Percentiles rank a stretch among this genome's conserved stretches.
Conservation (phyloP, 2,888 invertebrate species). For the Chloromyia formosa region DNA sequence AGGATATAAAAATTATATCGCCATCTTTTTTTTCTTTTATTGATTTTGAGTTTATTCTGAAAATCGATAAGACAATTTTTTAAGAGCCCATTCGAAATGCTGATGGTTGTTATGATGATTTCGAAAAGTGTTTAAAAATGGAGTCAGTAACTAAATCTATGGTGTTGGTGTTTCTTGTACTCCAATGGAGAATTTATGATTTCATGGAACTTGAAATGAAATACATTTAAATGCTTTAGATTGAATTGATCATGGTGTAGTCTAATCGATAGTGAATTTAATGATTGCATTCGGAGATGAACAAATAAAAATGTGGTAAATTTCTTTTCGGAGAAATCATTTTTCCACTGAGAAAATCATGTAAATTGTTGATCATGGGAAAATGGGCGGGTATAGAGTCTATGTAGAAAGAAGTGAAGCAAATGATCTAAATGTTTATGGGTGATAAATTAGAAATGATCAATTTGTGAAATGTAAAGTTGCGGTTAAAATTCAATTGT, state of each 20-base stretch:
- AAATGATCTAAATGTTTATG: too few species aligned
- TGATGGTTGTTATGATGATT: too few species aligned
- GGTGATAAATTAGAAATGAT: too few species aligned
- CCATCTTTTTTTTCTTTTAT: slow-evolving; percentile 31
- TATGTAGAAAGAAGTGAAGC: too few species aligned
- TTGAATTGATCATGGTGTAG: not conserved
- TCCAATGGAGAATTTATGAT: slow-evolving; percentile 38
- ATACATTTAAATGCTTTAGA: slow-evolving; percentile 6
- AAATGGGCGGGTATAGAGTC: not conserved
- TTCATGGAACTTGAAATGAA: slow-evolving; percentile 39
- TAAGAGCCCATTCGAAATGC: slow-evolving; percentile 6
- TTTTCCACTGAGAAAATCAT: slow-evolving; percentile 24
- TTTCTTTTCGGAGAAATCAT: slow-evolving; percentile 37
- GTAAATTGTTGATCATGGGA: slow-evolving; percentile 15
- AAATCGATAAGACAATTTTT: slow-evolving; percentile 33
- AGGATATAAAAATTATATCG: slow-evolving; percentile 39
- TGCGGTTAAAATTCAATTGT: too few species aligned
- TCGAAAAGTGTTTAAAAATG: slow-evolving; percentile 2
- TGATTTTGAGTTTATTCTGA: slow-evolving; percentile 33
- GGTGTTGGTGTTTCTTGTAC: not conserved
- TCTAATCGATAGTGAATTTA: slow-evolving; percentile 15
- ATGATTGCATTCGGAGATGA: slow-evolving; percentile 12
- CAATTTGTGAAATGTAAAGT: too few species aligned
- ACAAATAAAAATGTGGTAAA: slow-evolving; percentile 19
- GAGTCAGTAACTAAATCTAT: slow-evolving; percentile 17